A percentile compares a stretch with the other conserved stretches of the same genome.
Conservation (phyloP, 1,140 invertebrate genomes). For the Zaprionus ghesquierei region DNA sequence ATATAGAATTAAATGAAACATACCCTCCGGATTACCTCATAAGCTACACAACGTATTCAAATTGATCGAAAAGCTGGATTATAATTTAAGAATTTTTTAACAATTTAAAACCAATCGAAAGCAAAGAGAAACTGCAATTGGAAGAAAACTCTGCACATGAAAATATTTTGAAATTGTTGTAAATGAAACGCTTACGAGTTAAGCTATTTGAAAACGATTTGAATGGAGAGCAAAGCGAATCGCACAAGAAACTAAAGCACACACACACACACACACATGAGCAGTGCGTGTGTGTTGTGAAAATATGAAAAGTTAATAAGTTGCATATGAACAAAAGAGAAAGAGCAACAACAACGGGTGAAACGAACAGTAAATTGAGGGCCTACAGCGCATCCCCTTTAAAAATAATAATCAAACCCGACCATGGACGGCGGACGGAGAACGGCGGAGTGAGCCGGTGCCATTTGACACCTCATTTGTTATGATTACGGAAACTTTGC, state of each 20-base stretch:
- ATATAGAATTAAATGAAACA: too few species aligned
- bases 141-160: too few species aligned
- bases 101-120: too few species aligned
- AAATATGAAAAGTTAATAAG: constrained; percentile 3
- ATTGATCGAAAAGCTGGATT: too few species aligned
- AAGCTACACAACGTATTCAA: too few species aligned
- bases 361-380: not conserved
- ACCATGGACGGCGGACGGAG: not conserved
- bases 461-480: constrained; percentile 69
- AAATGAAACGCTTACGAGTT: too few species aligned
- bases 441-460: not conserved
- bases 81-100: too few species aligned
- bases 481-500: constrained; percentile 50
- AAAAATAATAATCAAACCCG: constrained; percentile 11
- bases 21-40: too few species aligned
- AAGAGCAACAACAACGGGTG: not conserved
- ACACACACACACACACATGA: not conserved
- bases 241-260: not conserved
- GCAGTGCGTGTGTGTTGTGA: not conserved
- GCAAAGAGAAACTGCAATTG: too few species aligned
- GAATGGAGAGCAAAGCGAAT: too few species aligned
- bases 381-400: not conserved
- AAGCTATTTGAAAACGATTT: too few species aligned
- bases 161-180: not conserved
- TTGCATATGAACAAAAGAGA: not conserved